Percentiles rank a stretch among this genome's conserved stretches.
phyloP scores from a whole-genome alignment of 2,113 vertebrate species.

The Lasiurus cinereus region DNA sequence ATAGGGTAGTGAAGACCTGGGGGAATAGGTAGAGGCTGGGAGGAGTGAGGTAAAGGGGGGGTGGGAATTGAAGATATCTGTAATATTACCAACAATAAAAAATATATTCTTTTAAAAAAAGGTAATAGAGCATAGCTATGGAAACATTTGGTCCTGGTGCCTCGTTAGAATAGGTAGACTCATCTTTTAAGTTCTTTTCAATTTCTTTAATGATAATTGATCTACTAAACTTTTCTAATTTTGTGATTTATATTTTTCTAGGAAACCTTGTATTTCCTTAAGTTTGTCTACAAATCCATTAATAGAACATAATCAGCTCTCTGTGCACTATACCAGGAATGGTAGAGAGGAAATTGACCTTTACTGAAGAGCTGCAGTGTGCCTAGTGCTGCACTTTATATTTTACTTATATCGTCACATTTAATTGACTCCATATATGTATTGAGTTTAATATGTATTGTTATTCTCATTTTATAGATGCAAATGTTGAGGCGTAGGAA shows the following conservation, averaged over 20 bases:
- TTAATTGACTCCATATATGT: background rate
- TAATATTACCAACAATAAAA: no score
- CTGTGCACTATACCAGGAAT: background rate
- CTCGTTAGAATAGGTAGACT: background rate
- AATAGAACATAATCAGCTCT: background rate
- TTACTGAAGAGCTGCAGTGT: background rate
- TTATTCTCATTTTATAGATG: slow-evolving; percentile 37
- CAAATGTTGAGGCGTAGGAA: background rate
- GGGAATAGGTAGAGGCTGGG: no score
- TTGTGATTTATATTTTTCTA: slow-evolving; percentile 54
- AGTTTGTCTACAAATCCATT: slow-evolving; percentile 34
- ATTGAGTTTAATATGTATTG: background rate
- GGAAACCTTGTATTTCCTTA: background rate
- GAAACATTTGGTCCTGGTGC: background rate
- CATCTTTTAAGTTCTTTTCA: slow-evolving; percentile 33
- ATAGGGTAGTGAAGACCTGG: no score
- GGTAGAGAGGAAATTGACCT: background rate
- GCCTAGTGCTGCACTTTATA: background rate
- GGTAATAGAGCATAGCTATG: background rate
- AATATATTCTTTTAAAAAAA: background rate
- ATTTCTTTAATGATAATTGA: slow-evolving; percentile 18
- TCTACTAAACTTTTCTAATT: background rate
- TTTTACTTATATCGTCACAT: slow-evolving; percentile 44
- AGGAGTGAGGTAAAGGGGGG: no score
- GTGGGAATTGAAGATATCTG: no score